Evolutionary conservation across 1,140 invertebrate genomes (phyloP).

Genomic region (Phymorhynchus buccinoides): DNA sequence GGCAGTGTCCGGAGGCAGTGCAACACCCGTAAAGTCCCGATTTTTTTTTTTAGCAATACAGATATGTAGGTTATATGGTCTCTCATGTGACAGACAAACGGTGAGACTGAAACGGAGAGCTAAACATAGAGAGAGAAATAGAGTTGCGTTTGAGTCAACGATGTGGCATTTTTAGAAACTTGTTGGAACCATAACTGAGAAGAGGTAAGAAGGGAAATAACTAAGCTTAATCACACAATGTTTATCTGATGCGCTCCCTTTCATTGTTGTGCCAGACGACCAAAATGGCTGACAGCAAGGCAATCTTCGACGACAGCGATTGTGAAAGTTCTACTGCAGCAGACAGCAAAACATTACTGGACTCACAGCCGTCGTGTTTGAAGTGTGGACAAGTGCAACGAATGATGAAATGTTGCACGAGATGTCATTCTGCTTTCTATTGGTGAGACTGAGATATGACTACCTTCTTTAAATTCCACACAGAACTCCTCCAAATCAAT

Average conservation of each 20-base stretch:
- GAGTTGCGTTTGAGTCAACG: neutral
- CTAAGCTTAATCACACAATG: too few species aligned
- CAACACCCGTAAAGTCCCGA: too few species aligned
- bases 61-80: too few species aligned
- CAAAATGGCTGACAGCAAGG: constrained; percentile 16
- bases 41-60: too few species aligned
- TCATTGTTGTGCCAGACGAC: constrained; percentile 1
- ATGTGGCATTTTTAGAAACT: neutral
- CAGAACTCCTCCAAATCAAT: too few species aligned
- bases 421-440: constrained; percentile 12
- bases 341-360: neutral
- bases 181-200: too few species aligned
- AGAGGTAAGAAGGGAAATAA: neutral
- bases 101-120: neutral
- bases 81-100: too few species aligned
- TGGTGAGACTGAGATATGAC: neutral
- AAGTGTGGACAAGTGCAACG: constrained; percentile 21
- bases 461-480: neutral
- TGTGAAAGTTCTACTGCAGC: neutral
- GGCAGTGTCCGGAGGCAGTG: too few species aligned
- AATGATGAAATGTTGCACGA: constrained; percentile 29
- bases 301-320: constrained; percentile 15
- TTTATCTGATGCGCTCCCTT: neutral
- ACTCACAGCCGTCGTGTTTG: constrained; percentile 11
- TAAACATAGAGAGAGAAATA: neutral